Base-by-base conservation (phyloP, 2,113 vertebrate genomes). In the Brachirus orientalis region DNA sequence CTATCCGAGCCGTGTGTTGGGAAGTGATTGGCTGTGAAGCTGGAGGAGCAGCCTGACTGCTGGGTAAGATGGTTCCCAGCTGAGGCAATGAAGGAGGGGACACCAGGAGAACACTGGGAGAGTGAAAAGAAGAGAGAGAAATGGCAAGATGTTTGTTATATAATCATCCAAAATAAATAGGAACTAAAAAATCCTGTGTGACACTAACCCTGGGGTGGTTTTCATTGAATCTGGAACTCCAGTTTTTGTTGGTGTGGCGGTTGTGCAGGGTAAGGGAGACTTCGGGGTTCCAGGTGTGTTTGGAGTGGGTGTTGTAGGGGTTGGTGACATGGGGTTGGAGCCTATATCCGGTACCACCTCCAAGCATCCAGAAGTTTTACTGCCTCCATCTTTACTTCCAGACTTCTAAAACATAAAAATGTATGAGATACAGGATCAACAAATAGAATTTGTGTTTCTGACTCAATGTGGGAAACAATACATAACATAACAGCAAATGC, bases 41-140 rank as follows among this genome's bases (percentile, higher is more conserved):
- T 11, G 86, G 91, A 28, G 94, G 93, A 0, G 75, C 88, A 2
- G 88, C 91, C 77, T 95, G 94, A 46, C 93, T 81, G 12, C 92
- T 87, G 66, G 96, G 95, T 8, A 98, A 91, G 86, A 98, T 81
- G 0, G 95, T 93, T 64, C 97, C 95, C 7, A 98, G 93, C 87
- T 98, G 97, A 0, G 97, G 95, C 92, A 98, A 92, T 10, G 96
- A 90, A 0, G 97, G 96, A 33, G 97, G 95, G 0, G 96, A 96
- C 2, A 98, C 95, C 60, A 99, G 89, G n/a, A 99, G 95, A 70
- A 99, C 95, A 3, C 97, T 99, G 50, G 0, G 0, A 35, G 28
- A 59, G 44, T 10, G 3, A 68, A 8, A n/a, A n/a, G n/a, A n/a
- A 62, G 1, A 4, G 36, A 28, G 35, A 46, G 13, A 38, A 43